Conservation (phyloP, 2,797 vertebrate species). For the Sitta carolinensis region DNA sequence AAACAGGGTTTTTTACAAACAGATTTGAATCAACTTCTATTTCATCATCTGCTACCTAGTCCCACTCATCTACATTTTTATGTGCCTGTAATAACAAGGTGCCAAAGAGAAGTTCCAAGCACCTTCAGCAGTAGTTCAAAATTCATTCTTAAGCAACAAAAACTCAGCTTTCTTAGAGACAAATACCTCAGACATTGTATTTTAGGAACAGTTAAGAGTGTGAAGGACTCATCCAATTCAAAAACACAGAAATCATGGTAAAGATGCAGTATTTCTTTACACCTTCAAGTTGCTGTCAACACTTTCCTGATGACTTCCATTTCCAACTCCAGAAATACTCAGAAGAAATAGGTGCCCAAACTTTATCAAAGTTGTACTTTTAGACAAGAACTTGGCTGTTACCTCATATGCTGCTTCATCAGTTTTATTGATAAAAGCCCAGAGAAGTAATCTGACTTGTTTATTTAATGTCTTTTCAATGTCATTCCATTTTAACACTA, state of each 20-base stretch:
- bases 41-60: not conserved
- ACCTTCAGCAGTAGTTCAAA: not conserved
- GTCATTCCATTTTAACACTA: not conserved
- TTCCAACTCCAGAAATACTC: constrained; percentile 31
- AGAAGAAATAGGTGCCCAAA: constrained; percentile 33
- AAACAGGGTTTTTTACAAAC: not conserved
- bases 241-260: not conserved
- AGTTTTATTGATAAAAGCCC: constrained; percentile 1
- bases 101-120: constrained; percentile 14
- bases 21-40: not conserved
- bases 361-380: not conserved
- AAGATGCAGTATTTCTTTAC: constrained; percentile 40
- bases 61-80: not conserved
- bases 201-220: constrained; percentile 14
- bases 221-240: constrained; percentile 25
- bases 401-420: not conserved
- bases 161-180: not conserved
- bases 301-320: constrained; percentile 18
- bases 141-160: not conserved
- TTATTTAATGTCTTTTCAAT: constrained; percentile 1
- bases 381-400: constrained; percentile 10
- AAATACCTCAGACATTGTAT: constrained; percentile 16
- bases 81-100: not conserved
- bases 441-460: not conserved
- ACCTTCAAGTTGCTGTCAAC: constrained; percentile 52